These are phyloP conservation scores for Drosophila yakuba DNA, from an alignment of 1,140 invertebrate genomes.

Conservation along the genomic window DNA sequence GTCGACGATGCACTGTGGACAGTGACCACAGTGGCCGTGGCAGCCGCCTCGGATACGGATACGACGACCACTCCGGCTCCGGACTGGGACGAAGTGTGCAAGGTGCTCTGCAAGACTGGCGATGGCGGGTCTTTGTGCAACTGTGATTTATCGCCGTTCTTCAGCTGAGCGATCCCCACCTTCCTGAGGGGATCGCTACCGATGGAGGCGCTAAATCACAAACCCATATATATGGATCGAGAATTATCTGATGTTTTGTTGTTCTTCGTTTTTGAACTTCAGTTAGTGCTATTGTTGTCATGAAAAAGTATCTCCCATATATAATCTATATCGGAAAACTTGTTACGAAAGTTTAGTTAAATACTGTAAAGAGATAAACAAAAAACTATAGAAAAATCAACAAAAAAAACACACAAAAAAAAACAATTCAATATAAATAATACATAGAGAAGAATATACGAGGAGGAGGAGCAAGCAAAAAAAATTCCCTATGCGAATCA, in stretches of 20 bases:
- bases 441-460: conserved; percentile 18
- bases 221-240: conserved; percentile 60
- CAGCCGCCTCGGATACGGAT: conserved; percentile 3
- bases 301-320: conserved; percentile 38
- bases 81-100: conserved; percentile 85
- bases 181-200: conserved; percentile 16
- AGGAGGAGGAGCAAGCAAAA: conserved; percentile 45
- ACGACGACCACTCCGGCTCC: conserved; percentile 39
- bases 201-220: conserved; percentile 63
- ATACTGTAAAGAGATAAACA: conserved; percentile 50
- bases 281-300: conserved; percentile 80
- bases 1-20: neutral
- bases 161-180: conserved; percentile 39
- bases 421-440: conserved; percentile 2
- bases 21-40: neutral
- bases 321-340: conserved; percentile 60
- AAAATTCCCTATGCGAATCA: conserved; percentile 83
- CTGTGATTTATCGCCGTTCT: conserved; percentile 86
- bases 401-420: conserved; percentile 19
- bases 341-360: conserved; percentile 68
- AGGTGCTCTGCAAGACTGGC: conserved; percentile 85
- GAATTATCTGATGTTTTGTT: conserved; percentile 44
- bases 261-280: conserved; percentile 56
- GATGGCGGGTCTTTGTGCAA: conserved; percentile 86
- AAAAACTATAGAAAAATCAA: conserved; percentile 57